Base-by-base conservation (phyloP, 92 coral and sea anemone genomes). In the Pocillopora meandrina region DNA sequence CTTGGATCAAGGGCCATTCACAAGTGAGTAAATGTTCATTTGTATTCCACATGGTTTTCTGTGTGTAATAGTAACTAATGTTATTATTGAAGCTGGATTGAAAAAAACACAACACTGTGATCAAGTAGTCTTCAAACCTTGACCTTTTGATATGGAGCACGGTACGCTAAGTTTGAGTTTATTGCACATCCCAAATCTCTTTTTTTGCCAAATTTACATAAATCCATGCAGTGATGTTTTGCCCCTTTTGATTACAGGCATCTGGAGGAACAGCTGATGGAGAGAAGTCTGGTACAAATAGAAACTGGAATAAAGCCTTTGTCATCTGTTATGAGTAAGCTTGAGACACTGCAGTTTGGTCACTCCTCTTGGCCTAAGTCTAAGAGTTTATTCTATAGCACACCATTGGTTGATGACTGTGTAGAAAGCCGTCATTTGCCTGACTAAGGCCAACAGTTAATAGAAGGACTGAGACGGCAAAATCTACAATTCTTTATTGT, bases 221-320 rank as follows among this genome's bases (percentile, higher is more conserved):
- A 26, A 26, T 1, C 31, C 31, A 26, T 26, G 31, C 31, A 26
- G 52, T 8, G 65, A 7, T 59, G 16, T 57, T 3, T 65, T 17
- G 19, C 20, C 14, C 15, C 80, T n/a, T 59, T 76, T 26, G 31
- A 1, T 86, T 62, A 16, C 67, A 96, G 99, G 65, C 93, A 91
- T 68, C 89, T 96, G 23, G 98, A 96, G 76, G 72, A 91, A 64
- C 95, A 94, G 65, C 85, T 96, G 49, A 96, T 96, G 99, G 99
- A 94, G 12, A 94, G 90, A 85, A 95, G 99, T 75, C 84, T 96
- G 16, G 99, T 96, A n/a, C 99, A 91, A 79, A 94, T 96, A 84
- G 99, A 95, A 72, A 96, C 93, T 56, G 99, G 99, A 70, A 74
- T 96, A 78, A 96, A 96, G 34, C 99, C 99, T 34, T 78, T 96